Evolutionary conservation across 1,140 invertebrate genomes (phyloP), one percentile per base, ranked within the genome.

Genomic region (Callitettix versicolor): DNA sequence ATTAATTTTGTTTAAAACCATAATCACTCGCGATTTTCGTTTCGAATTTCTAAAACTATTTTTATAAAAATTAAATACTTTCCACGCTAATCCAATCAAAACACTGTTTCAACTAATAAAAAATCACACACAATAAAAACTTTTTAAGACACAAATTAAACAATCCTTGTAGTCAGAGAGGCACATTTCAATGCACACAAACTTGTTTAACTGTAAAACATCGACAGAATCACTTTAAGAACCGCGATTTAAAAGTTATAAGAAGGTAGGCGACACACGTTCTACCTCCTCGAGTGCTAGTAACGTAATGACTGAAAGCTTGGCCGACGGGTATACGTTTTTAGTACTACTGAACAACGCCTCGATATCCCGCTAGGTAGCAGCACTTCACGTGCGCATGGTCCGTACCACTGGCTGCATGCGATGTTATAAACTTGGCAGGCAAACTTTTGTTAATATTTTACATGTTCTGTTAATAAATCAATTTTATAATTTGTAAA

Each of bases 341-440:
- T 46, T 15, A 36, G 33, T 3, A 1, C 7, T n/a, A 56, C 54
- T 56, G 54, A 56, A 47, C 38, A 41, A 6, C 34, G 17, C 40
- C 20, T 1, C 22, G 14, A n/a, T n/a, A 5, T 41, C 17, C 55
- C 55, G 38, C 55, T 14, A 41, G 55, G 48, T 17, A 20, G 36
- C 55, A 57, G 55, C 55, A 57, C 48, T 40, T 21, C 44, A n/a
- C 54, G 40, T 15, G 54, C 54, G 54, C 53, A 55, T 55, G 42
- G 2, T 43, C 18, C 52, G 4, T 4, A 30, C 26, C 26, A 9
- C 26, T 9, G 9, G 3, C 26, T 30, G 26, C 26, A 30, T 4
- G 26, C 26, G 3, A 30, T 30, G 9, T 30, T 30, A 4, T 30
- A 30, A 30, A 30, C 26, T 30, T 30, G n/a, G n/a, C n/a, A n/a